phyloP scores from a whole-genome alignment of 2,888 invertebrate species.

The Laothoe populi region DNA sequence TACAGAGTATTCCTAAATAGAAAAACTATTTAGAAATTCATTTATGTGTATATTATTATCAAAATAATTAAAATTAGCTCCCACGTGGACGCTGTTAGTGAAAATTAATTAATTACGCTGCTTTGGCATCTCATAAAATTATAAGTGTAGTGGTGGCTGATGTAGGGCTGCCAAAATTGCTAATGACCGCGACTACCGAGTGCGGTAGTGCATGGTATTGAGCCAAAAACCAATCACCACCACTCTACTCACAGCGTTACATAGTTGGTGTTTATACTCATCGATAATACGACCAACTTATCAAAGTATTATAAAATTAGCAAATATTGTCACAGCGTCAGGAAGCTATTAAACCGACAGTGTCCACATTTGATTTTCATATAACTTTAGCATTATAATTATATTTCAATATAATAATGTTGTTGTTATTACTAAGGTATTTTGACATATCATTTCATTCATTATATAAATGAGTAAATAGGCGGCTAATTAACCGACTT shows the following conservation, averaged over 20 bases:
- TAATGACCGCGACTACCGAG: constrained; percentile 76
- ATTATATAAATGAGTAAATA: too few species aligned
- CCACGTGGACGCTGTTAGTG: constrained; percentile 13
- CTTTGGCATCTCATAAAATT: constrained; percentile 62
- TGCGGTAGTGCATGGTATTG: constrained; percentile 70
- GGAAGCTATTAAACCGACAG: constrained; percentile 2
- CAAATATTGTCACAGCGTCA: constrained; percentile 24
- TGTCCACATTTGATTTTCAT: not conserved
- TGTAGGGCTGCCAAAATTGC: constrained; percentile 78
- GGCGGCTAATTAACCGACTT: too few species aligned
- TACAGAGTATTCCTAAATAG: too few species aligned
- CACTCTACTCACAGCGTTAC: constrained; percentile 66
- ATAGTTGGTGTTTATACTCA: constrained; percentile 41
- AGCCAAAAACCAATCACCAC: constrained; percentile 81
- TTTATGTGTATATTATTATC: too few species aligned
- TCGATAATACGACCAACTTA: constrained; percentile 42
- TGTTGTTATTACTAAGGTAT: too few species aligned
- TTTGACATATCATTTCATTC: too few species aligned
- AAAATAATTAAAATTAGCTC: not conserved
- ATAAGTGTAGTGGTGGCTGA: constrained; percentile 66
- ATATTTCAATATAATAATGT: not conserved
- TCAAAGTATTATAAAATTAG: constrained; percentile 32
- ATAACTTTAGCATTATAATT: not conserved
- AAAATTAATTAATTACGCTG: constrained; percentile 42
- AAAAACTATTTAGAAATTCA: too few species aligned